Base-by-base conservation (phyloP, 2,888 invertebrate genomes). In the Lepidochrysops patricia region DNA sequence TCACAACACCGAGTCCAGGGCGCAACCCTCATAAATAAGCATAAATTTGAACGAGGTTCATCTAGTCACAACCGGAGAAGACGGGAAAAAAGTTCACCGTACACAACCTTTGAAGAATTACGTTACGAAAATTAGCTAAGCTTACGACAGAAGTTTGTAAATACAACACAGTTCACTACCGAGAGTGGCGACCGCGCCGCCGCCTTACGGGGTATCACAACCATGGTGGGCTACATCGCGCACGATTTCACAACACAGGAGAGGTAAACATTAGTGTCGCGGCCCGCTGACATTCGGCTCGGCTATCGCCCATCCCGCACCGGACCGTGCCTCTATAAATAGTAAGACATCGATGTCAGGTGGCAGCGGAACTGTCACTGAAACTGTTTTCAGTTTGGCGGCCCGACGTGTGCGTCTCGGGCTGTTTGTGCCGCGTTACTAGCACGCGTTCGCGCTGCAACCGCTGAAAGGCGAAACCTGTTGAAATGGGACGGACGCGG, bases 401-500 rank as follows among this genome's bases (percentile, higher is more conserved):
- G 74, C 70, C 80, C 80, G 81, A 84, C 81, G 84, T 87, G 86
- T 84, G 82, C 78, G 80, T 77, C 70, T 72, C 82, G 78, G 75
- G 76, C 85, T 82, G 85, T 86, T 87, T 84, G 86, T 82, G 81
- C 86, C 80, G 82, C 74, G 82, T 82, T 84, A 87, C 86, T 85
- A 86, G 79, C 84, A 87, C 87, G 85, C 84, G 81, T 79, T 79
- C 73, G 76, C 70, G 70, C 81, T 85, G 86, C 84, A 82, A 82
- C 79, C 75, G 77, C 83, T 88, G 86, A 88, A 85, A 89, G 78
- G 82, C 82, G 85, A 87, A 88, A 89, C 89, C 89, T 89, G 89
- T 89, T 89, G 89, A 88, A 88, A 86, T 88, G 79, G 85, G 81
- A 85, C 77, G 70, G 80, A 76, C 75, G 75, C 76, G 79, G 74